Base-by-base conservation (phyloP, 2,113 vertebrate species). In the Todiramphus chloris region DNA sequence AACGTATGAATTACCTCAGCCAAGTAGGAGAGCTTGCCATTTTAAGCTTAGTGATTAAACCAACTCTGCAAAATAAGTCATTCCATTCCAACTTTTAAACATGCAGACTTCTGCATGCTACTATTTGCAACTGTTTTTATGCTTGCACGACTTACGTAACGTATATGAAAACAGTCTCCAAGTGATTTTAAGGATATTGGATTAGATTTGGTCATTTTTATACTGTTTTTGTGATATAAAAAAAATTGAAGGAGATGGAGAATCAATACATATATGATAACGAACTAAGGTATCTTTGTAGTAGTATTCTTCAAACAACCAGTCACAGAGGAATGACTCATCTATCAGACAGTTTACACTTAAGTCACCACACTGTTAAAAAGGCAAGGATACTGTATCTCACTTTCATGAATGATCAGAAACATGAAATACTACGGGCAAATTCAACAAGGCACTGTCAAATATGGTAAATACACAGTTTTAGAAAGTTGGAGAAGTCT, bases 391-490 rank as follows among this genome's bases (percentile, higher is more conserved):
- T 78, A 44, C 53, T 41, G 51, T 62, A 82, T 28, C 68, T 91
- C 51, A 53, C 89, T 70, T 96, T 79, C 31, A 68, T 31, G 59
- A 91, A 94, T 58, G 95, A 89, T 33, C 69, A 80, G 88, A 87
- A 91, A 94, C 53, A 51, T 67, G 44, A 84, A 89, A 94, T 82
- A 91, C 68, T 70, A 91, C 3, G 6, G 78, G 48, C 37, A 91
- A 87, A 87, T 53, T 91, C 86, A 88, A 60, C 69, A 93, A 96
- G 95, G 83, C 82, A 84, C 75, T 91, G 74, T 53, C 94, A 96
- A 85, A 86, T 87, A 35, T 39, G 67, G 39, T 5, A 84, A 35
- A 18, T 19, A 50, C 6, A 11, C 12, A 33, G 46, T 56, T 62
- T 69, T 41, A 39, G 56, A 82, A 43, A 79, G n/a, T 18, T 9